Evolutionary conservation across 2,888 invertebrate genomes (phyloP).

Genomic region (Agriopis marginaria): DNA sequence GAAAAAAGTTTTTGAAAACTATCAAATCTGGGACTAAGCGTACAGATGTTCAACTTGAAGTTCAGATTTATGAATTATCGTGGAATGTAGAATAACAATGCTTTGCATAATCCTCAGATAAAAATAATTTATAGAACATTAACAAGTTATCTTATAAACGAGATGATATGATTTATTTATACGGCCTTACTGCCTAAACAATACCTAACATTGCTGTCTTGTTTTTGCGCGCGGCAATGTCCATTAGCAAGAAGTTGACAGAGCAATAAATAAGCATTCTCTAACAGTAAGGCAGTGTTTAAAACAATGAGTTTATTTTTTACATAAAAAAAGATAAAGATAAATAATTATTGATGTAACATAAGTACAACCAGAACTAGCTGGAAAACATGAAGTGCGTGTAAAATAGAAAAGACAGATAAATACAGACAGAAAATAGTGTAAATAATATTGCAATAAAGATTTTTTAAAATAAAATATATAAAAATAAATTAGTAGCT

Average conservation of each 20-base stretch:
- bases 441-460: conserved; percentile 39
- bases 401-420: conserved; percentile 48
- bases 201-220: no score
- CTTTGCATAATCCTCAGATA: conserved; percentile 51
- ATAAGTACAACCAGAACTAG: conserved; percentile 67
- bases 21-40: no score
- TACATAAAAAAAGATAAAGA: conserved; percentile 49
- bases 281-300: conserved; percentile 40
- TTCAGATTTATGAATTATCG: conserved; percentile 56
- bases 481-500: conserved; percentile 59
- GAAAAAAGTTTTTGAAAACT: no score
- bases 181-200: no score
- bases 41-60: conserved; percentile 18
- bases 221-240: no score
- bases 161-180: conserved; percentile 73
- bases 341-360: conserved; percentile 54
- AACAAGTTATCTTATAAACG: conserved; percentile 58
- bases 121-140: conserved; percentile 51
- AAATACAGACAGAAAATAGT: conserved; percentile 45
- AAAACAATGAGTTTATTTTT: conserved; percentile 44
- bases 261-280: no score
- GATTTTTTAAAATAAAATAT: conserved; percentile 30
- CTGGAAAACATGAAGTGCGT: conserved; percentile 48
- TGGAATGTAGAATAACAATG: conserved; percentile 38
- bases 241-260: no score